phyloP scores from a whole-genome alignment of 2,888 invertebrate genomes.

The Epinotia ramella region DNA sequence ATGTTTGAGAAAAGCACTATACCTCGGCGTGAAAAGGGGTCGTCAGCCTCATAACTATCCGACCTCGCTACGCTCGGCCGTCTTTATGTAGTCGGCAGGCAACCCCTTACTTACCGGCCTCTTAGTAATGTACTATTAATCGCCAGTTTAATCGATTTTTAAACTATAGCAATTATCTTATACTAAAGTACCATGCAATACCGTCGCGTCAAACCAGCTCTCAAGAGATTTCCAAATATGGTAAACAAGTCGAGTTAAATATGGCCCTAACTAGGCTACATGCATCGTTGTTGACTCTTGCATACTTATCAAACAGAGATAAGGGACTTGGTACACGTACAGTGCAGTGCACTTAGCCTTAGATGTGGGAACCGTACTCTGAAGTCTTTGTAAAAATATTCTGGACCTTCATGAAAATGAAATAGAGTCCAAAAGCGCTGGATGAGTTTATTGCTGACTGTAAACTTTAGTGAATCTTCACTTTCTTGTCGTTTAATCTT shows the following conservation, averaged over 20 bases:
- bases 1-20: too few relatives aligned
- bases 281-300: slow-evolving; percentile 32
- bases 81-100: too few relatives aligned
- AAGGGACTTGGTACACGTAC: slow-evolving; percentile 16
- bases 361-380: slow-evolving; percentile 1
- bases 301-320: slow-evolving; percentile 36
- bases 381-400: background rate
- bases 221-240: slow-evolving; percentile 37
- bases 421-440: background rate
- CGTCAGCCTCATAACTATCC: too few relatives aligned
- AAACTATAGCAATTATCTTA: background rate
- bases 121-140: too few relatives aligned
- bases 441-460: background rate
- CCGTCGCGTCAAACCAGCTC: slow-evolving; percentile 16
- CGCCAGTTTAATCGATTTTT: background rate
- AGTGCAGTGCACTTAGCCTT: slow-evolving; percentile 16
- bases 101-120: too few relatives aligned
- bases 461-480: background rate
- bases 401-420: background rate
- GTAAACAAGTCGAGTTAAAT: slow-evolving; percentile 33
- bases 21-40: too few relatives aligned
- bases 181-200: background rate
- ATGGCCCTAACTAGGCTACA: slow-evolving; percentile 39
- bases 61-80: too few relatives aligned
- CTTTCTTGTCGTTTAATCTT: too few relatives aligned